These are phyloP conservation scores for Galagoides demidoff DNA, from an alignment of 2,797 vertebrate species.

Conservation along the genomic window DNA sequence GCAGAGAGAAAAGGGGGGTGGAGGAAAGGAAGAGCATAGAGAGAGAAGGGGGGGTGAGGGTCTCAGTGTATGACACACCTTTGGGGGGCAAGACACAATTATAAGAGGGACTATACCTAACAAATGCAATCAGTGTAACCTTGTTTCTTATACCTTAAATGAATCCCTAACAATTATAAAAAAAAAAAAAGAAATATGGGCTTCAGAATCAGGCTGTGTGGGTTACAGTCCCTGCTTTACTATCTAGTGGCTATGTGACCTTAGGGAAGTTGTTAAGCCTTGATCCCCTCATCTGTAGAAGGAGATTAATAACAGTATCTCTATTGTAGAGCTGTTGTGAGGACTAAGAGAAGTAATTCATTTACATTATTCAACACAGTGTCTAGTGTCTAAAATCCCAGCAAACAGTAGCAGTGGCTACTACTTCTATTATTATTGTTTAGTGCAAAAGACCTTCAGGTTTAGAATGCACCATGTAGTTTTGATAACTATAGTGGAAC, in stretches of 20 bases:
- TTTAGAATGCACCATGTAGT: slow-evolving; percentile 1
- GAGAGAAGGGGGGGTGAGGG: too few relatives aligned
- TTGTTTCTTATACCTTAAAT: too few relatives aligned
- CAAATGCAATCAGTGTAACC: too few relatives aligned
- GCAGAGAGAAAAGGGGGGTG: too few relatives aligned
- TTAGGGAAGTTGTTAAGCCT: slow-evolving; percentile 18
- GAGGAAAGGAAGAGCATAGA: too few relatives aligned
- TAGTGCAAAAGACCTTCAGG: background rate
- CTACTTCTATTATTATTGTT: slow-evolving; percentile 5
- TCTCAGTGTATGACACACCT: too few relatives aligned
- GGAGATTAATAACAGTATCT: slow-evolving; percentile 9
- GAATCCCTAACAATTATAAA: too few relatives aligned
- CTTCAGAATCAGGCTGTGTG: background rate
- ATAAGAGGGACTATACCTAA: too few relatives aligned
- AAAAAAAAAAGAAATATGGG: too few relatives aligned
- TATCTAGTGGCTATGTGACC: background rate
- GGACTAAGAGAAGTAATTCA: slow-evolving; percentile 27
- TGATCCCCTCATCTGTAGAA: background rate
- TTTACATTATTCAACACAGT: slow-evolving; percentile 31
- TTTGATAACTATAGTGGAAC: slow-evolving; percentile 31
- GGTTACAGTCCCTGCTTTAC: slow-evolving; percentile 13
- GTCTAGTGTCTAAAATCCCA: background rate
- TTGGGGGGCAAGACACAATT: too few relatives aligned
- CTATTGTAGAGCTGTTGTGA: background rate
- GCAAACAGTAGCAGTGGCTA: background rate